These are phyloP conservation scores for Platichthys flesus DNA, from an alignment of 2,113 vertebrate species.

Conservation along the genomic window DNA sequence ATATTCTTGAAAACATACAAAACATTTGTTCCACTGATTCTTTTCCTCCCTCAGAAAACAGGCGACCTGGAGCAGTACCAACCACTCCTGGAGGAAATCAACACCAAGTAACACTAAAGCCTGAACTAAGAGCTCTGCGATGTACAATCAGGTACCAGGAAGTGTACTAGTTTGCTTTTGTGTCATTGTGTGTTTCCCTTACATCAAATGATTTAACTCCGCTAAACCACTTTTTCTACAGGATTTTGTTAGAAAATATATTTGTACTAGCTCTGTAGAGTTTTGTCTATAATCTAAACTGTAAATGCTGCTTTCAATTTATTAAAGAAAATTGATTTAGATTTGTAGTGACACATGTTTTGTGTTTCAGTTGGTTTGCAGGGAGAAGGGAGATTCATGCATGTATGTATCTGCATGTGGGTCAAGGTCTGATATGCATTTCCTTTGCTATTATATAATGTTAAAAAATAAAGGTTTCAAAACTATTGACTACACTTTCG, in stretches of 20 bases:
- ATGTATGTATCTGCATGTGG: no score
- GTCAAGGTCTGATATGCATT: no score
- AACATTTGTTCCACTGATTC: background rate
- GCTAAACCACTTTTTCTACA: background rate
- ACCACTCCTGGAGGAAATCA: constrained; percentile 62
- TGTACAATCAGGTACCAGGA: background rate
- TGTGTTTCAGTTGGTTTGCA: no score
- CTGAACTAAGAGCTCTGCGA: constrained; percentile 4
- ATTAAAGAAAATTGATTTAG: no score
- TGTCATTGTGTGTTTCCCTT: no score
- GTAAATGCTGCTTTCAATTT: background rate
- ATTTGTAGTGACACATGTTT: no score
- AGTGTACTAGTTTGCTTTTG: background rate
- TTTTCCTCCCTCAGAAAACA: constrained; percentile 20
- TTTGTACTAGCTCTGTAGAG: background rate
- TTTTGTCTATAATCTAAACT: background rate
- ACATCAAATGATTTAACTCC: background rate
- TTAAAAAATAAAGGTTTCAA: no score
- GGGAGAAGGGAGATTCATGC: no score
- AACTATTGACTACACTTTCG: no score
- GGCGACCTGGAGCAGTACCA: constrained; percentile 53
- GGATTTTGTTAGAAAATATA: background rate
- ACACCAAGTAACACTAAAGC: background rate
- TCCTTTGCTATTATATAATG: no score
- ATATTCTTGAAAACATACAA: background rate